These are phyloP conservation scores for Masticophis lateralis DNA, from an alignment of 2,797 vertebrate species.

Conservation along the genomic window DNA sequence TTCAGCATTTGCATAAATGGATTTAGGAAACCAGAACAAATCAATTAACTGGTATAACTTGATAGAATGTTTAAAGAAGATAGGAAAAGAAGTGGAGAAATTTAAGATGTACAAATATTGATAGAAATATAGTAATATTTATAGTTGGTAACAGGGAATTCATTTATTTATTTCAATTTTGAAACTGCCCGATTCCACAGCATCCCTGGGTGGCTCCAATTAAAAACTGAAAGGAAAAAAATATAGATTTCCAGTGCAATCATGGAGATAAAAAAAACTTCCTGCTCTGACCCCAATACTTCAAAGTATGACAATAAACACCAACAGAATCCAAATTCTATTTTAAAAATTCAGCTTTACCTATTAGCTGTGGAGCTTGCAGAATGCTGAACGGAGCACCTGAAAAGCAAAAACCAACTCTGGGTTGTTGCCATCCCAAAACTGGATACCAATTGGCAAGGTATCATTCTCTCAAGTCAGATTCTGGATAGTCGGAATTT, in stretches of 20 bases:
- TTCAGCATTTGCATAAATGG: neutral
- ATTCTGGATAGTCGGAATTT: neutral
- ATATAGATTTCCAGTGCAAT: neutral
- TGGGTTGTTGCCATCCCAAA: neutral
- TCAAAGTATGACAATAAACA: neutral
- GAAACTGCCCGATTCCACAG: neutral
- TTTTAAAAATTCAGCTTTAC: neutral
- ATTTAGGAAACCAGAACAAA: neutral
- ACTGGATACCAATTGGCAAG: neutral
- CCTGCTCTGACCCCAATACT: neutral
- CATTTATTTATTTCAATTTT: neutral
- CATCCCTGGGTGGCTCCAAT: neutral
- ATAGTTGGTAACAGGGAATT: neutral
- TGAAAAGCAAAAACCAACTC: neutral
- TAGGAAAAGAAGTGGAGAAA: neutral
- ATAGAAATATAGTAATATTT: neutral
- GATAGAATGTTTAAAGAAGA: neutral
- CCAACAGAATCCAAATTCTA: neutral
- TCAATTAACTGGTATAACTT: neutral
- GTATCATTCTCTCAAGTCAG: neutral
- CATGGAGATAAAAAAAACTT: neutral
- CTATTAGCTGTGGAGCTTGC: neutral
- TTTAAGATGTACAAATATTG: neutral
- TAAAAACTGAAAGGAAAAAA: neutral
- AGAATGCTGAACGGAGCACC: neutral